Percentiles rank a stretch among this genome's conserved stretches.
phyloP scores from a whole-genome alignment of 2,797 vertebrate genomes.

The Ispidina picta region DNA sequence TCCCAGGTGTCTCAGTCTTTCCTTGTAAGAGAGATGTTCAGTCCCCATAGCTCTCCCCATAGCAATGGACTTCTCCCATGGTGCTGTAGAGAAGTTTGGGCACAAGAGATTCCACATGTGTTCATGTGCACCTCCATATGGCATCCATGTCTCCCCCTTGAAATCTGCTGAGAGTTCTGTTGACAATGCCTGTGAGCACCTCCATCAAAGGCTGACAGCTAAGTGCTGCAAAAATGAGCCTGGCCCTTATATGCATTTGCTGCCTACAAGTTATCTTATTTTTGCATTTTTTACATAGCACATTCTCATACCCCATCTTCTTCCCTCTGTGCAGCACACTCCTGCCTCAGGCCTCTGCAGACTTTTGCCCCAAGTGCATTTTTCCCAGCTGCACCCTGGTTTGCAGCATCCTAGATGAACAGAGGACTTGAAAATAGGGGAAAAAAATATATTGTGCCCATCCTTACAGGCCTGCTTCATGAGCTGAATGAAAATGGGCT shows the following conservation, averaged over 20 bases:
- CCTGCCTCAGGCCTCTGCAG: neutral
- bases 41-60: neutral
- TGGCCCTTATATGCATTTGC: neutral
- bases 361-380: neutral
- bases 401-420: neutral
- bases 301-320: fast-evolving
- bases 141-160: neutral
- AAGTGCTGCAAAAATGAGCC: neutral
- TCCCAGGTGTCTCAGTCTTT: too few species aligned
- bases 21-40: too few species aligned
- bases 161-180: neutral
- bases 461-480: neutral
- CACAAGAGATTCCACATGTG: neutral
- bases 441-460: neutral
- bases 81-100: neutral
- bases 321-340: neutral
- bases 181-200: neutral
- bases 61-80: neutral
- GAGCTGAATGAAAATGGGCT: neutral
- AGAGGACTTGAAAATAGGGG: neutral
- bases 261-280: neutral
- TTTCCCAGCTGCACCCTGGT: neutral
- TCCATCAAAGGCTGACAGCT: neutral
- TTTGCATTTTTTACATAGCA: neutral
- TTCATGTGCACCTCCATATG: neutral